Evolutionary conservation across 2,113 vertebrate genomes (phyloP).

Genomic region (Cheirogaleus medius): DNA sequence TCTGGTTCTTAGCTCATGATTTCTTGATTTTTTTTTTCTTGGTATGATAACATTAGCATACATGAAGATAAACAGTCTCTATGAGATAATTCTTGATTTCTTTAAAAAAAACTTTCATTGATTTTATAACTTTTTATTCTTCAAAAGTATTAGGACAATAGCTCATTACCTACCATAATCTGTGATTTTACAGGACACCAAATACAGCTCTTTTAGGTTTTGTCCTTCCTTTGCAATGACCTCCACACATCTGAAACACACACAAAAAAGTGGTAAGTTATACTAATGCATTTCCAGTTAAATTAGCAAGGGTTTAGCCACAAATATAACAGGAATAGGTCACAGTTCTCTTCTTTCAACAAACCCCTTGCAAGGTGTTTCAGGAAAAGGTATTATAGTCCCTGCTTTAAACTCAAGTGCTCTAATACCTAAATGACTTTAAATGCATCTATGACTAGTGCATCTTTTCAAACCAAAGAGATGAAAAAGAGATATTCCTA

Average conservation of each 20-base stretch:
- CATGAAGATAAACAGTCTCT: background rate
- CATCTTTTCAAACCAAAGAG: background rate
- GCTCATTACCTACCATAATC: conserved; percentile 92
- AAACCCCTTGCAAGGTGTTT: conserved; percentile 39
- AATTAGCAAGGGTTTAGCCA: conserved; percentile 34
- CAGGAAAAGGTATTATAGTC: conserved; percentile 32
- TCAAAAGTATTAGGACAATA: conserved; percentile 51
- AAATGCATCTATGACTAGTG: background rate
- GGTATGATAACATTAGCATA: background rate
- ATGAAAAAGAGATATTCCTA: background rate
- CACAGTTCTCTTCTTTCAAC: conserved; percentile 47
- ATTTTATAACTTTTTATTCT: conserved; percentile 32
- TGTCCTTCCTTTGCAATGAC: conserved; percentile 98
- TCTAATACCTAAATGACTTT: conserved; percentile 25
- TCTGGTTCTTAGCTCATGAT: background rate
- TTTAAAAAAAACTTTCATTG: conserved; percentile 27
- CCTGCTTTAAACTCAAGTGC: conserved; percentile 48
- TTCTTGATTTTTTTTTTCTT: background rate
- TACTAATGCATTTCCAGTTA: conserved; percentile 17
- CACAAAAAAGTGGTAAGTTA: conserved; percentile 68
- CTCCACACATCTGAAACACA: conserved; percentile 96
- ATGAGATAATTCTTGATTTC: background rate
- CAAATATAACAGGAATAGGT: background rate
- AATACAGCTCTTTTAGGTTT: conserved; percentile 97
- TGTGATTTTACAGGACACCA: conserved; percentile 99